phyloP scores from a whole-genome alignment of 2,888 invertebrate species.

The Drosophila limbata region DNA sequence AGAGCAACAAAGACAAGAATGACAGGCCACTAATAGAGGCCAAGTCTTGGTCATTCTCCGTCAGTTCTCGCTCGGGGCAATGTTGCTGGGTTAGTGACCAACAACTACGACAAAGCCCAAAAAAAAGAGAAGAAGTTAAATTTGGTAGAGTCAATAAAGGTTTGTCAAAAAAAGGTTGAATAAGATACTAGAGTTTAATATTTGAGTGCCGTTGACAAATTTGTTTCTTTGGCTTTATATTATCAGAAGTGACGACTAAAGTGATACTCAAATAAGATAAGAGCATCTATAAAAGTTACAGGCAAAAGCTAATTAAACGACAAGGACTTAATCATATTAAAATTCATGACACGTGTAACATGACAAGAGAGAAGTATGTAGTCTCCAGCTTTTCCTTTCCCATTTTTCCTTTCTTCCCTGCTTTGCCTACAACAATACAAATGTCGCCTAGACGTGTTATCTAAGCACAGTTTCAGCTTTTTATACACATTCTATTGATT shows the following conservation, averaged over 20 bases:
- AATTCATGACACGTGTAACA: slow-evolving; percentile 62
- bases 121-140: slow-evolving; percentile 33
- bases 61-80: slow-evolving; percentile 42
- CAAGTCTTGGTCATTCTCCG: slow-evolving; percentile 49
- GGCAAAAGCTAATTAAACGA: slow-evolving; percentile 53
- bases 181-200: slow-evolving; percentile 11
- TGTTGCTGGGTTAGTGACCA: slow-evolving; percentile 60
- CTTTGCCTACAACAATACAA: slow-evolving; percentile 42
- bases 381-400: slow-evolving; percentile 1
- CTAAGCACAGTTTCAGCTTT: slow-evolving; percentile 67
- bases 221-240: slow-evolving; percentile 54
- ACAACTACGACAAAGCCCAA: slow-evolving; percentile 33
- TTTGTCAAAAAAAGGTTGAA: slow-evolving; percentile 15
- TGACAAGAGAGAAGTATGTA: slow-evolving; percentile 36
- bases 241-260: slow-evolving; percentile 52
- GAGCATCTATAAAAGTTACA: slow-evolving; percentile 46
- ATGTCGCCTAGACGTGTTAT: slow-evolving; percentile 55
- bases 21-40: slow-evolving; percentile 63
- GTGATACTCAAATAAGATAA: slow-evolving; percentile 61
- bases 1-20: slow-evolving; percentile 41
- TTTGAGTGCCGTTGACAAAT: slow-evolving; percentile 45
- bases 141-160: slow-evolving; percentile 52
- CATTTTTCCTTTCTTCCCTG: background rate
- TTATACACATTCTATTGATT: slow-evolving; percentile 70
- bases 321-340: slow-evolving; percentile 54